A percentile compares a stretch with the other conserved stretches of the same genome.
phyloP scores from a whole-genome alignment of 2,113 vertebrate genomes.

The Gadus chalcogrammus region DNA sequence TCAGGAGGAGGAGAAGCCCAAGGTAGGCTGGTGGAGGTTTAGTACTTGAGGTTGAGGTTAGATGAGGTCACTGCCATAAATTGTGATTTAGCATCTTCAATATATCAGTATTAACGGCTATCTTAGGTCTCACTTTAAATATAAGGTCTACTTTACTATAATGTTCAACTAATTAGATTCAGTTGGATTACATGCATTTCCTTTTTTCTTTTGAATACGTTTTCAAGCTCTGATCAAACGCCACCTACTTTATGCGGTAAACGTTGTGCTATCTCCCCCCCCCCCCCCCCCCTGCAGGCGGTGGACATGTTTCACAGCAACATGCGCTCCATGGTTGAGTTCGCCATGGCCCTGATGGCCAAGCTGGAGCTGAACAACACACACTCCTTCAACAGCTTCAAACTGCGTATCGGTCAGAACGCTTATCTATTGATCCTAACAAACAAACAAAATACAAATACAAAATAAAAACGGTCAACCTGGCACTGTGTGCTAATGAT shows the following conservation, averaged over 20 bases:
- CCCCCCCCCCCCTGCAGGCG: slow-evolving; percentile 67
- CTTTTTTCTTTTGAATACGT: no score
- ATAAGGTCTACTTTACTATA: not conserved
- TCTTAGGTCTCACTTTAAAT: not conserved
- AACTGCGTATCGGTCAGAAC: slow-evolving; percentile 81
- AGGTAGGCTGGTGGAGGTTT: slow-evolving; percentile 33
- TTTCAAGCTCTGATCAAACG: no score
- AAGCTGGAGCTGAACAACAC: slow-evolving; percentile 83
- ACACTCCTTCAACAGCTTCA: slow-evolving; percentile 88
- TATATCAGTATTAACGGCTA: no score
- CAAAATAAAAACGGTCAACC: not conserved
- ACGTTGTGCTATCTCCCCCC: slow-evolving; percentile 3
- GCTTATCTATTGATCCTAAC: no score
- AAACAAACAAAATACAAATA: no score
- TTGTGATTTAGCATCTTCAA: no score
- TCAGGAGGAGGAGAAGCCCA: slow-evolving; percentile 58
- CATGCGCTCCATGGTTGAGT: slow-evolving; percentile 85
- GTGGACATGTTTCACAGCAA: slow-evolving; percentile 73
- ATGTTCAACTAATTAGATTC: no score
- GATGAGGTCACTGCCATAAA: not conserved
- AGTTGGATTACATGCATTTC: no score
- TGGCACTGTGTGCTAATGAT: not conserved
- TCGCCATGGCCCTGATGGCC: slow-evolving; percentile 79
- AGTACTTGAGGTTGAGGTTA: no score
- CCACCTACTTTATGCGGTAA: no score